These are phyloP conservation scores for Actinostola sp. DNA, from an alignment of 92 coral and sea anemone genomes.

Conservation along the genomic window DNA sequence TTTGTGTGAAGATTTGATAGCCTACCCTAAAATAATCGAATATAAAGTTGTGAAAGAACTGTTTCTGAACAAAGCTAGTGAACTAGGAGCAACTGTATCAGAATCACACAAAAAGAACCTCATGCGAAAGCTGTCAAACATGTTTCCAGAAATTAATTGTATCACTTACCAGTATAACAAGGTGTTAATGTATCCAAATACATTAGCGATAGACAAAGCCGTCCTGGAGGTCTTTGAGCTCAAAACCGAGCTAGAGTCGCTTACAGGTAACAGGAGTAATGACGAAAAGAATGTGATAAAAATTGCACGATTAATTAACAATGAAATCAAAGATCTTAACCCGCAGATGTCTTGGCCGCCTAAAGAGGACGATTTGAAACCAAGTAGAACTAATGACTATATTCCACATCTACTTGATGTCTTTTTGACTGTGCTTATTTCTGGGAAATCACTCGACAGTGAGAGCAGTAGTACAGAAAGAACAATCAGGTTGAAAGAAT, in stretches of 20 bases:
- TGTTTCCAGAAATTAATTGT: slow-evolving; percentile 50
- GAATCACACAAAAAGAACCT: slow-evolving; percentile 65
- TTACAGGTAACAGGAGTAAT: neutral
- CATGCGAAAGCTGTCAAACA: slow-evolving; percentile 40
- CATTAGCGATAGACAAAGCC: slow-evolving; percentile 24
- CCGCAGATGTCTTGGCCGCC: slow-evolving; percentile 72
- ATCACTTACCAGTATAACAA: slow-evolving; percentile 55
- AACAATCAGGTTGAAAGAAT: slow-evolving; percentile 44
- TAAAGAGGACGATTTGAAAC: slow-evolving; percentile 38
- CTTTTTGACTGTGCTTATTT: slow-evolving; percentile 48
- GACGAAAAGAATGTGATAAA: slow-evolving; percentile 35
- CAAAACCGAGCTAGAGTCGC: slow-evolving; percentile 16
- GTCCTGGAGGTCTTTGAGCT: slow-evolving; percentile 14
- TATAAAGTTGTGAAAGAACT: slow-evolving; percentile 51
- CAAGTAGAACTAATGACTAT: slow-evolving; percentile 12
- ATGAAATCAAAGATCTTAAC: slow-evolving; percentile 44
- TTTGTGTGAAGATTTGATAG: slow-evolving; percentile 60
- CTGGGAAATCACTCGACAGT: slow-evolving; percentile 48
- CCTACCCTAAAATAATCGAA: slow-evolving; percentile 53
- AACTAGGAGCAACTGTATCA: slow-evolving; percentile 51
- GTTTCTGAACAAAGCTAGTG: slow-evolving; percentile 51
- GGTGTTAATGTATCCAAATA: slow-evolving; percentile 21
- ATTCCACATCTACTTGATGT: slow-evolving; percentile 49
- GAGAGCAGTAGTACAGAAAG: slow-evolving; percentile 46
- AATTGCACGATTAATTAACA: slow-evolving; percentile 20